Conservation (phyloP, 92 coral and sea anemone species). For the Zoanthus solanderi region DNA sequence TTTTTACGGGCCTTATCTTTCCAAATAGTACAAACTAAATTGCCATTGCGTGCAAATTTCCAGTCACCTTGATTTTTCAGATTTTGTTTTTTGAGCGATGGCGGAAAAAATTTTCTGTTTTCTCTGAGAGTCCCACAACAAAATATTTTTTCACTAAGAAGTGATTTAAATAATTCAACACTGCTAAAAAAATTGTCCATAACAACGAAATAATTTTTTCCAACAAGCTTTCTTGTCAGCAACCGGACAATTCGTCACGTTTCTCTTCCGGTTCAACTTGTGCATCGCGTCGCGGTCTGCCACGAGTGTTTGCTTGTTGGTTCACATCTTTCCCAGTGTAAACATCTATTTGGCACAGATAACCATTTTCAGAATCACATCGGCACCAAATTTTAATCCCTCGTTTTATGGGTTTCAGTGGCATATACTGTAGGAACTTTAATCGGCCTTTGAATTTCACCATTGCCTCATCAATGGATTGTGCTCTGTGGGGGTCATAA, state of each 20-base stretch:
- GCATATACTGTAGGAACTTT: constrained; percentile 1
- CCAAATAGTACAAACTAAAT: constrained; percentile 17
- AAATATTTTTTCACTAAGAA: neutral
- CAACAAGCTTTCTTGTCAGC: constrained; percentile 3
- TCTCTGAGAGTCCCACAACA: constrained; percentile 13
- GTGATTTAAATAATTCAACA: constrained; percentile 9
- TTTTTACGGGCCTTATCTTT: constrained; percentile 33
- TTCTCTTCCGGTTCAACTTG: constrained; percentile 2
- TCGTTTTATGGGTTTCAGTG: constrained; percentile 14
- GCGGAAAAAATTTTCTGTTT: constrained; percentile 10
- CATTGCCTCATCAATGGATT: constrained; percentile 7
- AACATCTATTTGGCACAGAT: constrained; percentile 35
- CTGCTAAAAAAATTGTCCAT: constrained; percentile 3
- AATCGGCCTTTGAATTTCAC: constrained; percentile 8
- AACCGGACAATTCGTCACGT: neutral
- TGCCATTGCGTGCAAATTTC: constrained; percentile 39
- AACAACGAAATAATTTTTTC: neutral
- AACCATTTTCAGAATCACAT: constrained; percentile 29
- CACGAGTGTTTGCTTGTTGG: neutral
- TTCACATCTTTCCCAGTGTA: constrained; percentile 14
- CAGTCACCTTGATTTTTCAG: constrained; percentile 48
- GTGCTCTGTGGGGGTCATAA: neutral
- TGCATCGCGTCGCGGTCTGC: neutral
- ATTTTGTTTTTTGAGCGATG: neutral
- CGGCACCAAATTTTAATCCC: constrained; percentile 39